A percentile compares a stretch with the other conserved stretches of the same genome.
phyloP scores from a whole-genome alignment of 2,113 vertebrate genomes.

The Scytalopus superciliaris region DNA sequence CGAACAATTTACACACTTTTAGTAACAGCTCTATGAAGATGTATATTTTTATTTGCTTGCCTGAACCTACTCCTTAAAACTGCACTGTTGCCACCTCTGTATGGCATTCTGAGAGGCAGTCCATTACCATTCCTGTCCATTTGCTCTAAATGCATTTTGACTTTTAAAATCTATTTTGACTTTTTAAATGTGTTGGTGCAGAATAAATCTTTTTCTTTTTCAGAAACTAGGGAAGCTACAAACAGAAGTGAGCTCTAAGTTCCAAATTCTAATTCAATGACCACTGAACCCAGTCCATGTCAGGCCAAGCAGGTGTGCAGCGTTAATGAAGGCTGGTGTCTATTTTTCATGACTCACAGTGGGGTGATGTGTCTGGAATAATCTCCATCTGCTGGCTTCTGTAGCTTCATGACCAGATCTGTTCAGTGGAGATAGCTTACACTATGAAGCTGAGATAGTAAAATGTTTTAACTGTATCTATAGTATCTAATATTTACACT shows the following conservation, averaged over 20 bases:
- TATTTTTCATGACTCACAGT: constrained; percentile 10
- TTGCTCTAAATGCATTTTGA: background rate
- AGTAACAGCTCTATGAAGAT: background rate
- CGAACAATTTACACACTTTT: background rate
- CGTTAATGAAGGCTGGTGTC: background rate
- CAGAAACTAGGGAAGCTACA: background rate
- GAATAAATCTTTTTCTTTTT: background rate
- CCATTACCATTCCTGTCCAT: background rate
- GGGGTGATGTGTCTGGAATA: background rate
- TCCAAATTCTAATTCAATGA: constrained; percentile 12
- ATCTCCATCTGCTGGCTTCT: background rate
- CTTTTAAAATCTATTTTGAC: background rate
- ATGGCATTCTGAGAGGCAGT: background rate
- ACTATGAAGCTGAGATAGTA: background rate
- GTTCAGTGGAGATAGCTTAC: background rate
- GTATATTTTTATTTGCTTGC: background rate
- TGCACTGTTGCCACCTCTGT: background rate
- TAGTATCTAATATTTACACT: background rate
- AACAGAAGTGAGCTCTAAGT: background rate
- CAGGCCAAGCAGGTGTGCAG: constrained; percentile 18
- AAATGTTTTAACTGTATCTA: background rate
- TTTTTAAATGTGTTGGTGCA: background rate
- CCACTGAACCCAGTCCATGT: constrained; percentile 3
- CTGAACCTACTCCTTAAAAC: background rate
- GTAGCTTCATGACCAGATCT: background rate